Conservation (phyloP, 2,888 invertebrate species). For the Galerucella nymphaeae region DNA sequence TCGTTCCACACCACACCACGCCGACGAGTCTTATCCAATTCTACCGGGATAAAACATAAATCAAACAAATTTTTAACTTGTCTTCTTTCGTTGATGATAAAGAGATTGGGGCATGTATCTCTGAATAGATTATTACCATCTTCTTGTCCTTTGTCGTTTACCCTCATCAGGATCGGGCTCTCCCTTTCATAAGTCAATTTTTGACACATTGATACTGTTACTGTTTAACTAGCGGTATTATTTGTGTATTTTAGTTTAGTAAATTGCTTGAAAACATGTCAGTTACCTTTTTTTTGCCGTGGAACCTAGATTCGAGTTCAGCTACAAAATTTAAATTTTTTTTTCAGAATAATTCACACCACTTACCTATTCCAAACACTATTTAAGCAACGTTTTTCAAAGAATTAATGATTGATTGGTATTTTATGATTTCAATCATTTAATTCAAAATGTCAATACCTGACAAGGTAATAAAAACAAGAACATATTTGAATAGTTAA, state of each 20-base stretch:
- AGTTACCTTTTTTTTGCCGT: too few species aligned
- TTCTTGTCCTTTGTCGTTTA: conserved; percentile 45
- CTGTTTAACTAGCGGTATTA: neutral
- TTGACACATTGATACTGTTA: neutral
- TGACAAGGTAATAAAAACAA: too few species aligned
- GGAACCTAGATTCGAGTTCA: too few species aligned
- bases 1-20: conserved; percentile 48
- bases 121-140: conserved; percentile 52
- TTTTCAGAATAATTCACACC: too few species aligned
- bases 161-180: conserved; percentile 32
- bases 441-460: too few species aligned
- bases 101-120: conserved; percentile 50
- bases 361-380: too few species aligned
- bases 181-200: conserved; percentile 11
- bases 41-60: conserved; percentile 53
- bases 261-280: too few species aligned
- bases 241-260: neutral
- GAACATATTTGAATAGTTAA: too few species aligned
- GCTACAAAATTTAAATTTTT: too few species aligned
- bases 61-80: conserved; percentile 55
- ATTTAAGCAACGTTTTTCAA: too few species aligned
- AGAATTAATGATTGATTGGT: too few species aligned
- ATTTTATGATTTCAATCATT: too few species aligned
- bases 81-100: conserved; percentile 52
- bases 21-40: conserved; percentile 47